Percentiles rank a stretch among this genome's conserved stretches.
Evolutionary conservation across 2,888 invertebrate species (phyloP).

Genomic region (Notodromas monacha): DNA sequence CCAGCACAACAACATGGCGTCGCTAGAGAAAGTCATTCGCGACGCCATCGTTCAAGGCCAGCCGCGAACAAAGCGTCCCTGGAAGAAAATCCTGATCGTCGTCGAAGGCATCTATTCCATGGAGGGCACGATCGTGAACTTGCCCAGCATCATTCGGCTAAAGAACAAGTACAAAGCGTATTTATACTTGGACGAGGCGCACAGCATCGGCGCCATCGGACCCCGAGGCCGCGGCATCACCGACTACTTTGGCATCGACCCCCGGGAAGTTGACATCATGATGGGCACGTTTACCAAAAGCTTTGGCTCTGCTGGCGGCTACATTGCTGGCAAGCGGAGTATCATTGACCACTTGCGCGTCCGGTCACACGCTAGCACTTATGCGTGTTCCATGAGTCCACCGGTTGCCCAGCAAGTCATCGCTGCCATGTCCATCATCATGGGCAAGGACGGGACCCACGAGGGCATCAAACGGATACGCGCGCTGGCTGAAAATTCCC

Average conservation of each 20-base stretch:
- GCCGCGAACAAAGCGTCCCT: slow-evolving; percentile 35
- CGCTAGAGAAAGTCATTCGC: slow-evolving; percentile 43
- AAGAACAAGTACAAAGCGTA: slow-evolving; percentile 84
- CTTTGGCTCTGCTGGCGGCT: slow-evolving; percentile 85
- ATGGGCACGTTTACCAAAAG: slow-evolving; percentile 99
- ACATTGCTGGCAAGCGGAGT: slow-evolving; percentile 48
- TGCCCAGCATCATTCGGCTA: slow-evolving; percentile 52
- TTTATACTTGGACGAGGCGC: slow-evolving; percentile 89
- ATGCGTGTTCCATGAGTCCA: slow-evolving; percentile 61
- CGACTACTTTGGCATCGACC: slow-evolving; percentile 50
- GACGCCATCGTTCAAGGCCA: slow-evolving; percentile 44
- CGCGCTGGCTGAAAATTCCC: slow-evolving; percentile 41
- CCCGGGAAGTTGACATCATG: slow-evolving; percentile 45
- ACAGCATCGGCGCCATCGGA: slow-evolving; percentile 82
- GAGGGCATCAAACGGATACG: slow-evolving; percentile 12
- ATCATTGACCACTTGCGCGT: slow-evolving; percentile 40
- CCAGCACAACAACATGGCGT: slow-evolving; percentile 31
- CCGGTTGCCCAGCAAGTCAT: slow-evolving; percentile 67
- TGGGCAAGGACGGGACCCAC: slow-evolving; percentile 19
- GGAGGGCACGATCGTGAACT: slow-evolving; percentile 77
- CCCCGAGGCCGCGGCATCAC: slow-evolving; percentile 49
- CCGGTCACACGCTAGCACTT: slow-evolving; percentile 48
- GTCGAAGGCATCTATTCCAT: slow-evolving; percentile 93
- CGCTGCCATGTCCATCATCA: slow-evolving; percentile 29
- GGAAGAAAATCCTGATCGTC: slow-evolving; percentile 67